phyloP scores from a whole-genome alignment of 2,888 invertebrate genomes.

The Scaptodrosophila latifasciaeformis region DNA sequence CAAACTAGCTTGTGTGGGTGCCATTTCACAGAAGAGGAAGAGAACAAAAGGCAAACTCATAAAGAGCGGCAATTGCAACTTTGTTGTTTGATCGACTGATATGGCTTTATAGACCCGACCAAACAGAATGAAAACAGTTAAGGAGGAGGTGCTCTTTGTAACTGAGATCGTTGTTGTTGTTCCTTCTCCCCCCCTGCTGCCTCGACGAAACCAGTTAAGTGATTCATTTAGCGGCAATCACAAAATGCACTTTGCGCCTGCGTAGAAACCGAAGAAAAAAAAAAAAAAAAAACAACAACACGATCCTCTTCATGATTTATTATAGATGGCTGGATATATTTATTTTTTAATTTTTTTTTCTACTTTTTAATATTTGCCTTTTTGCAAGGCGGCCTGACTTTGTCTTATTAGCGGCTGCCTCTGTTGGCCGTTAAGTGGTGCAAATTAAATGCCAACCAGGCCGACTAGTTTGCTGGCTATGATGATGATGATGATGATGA shows the following conservation, averaged over 20 bases:
- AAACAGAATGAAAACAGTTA: constrained; percentile 22
- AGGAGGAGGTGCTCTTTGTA: constrained; percentile 25
- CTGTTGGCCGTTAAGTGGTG: constrained; percentile 40
- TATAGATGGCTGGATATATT: constrained; percentile 37
- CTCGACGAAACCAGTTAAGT: constrained; percentile 48
- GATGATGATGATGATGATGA: neutral
- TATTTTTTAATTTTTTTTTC: no score
- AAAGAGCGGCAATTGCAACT: constrained; percentile 39
- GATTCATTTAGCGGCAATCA: constrained; percentile 67
- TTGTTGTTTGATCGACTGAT: constrained; percentile 30
- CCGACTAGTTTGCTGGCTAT: neutral
- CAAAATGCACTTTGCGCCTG: constrained; percentile 59
- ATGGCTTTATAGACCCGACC: constrained; percentile 62
- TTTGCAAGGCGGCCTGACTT: constrained; percentile 16
- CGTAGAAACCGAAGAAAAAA: no score
- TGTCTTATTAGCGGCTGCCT: constrained; percentile 8
- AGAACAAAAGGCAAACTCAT: neutral
- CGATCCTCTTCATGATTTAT: constrained; percentile 53
- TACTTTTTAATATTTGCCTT: constrained; percentile 43
- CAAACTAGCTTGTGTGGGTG: no score
- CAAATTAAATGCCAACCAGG: constrained; percentile 46
- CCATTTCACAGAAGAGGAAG: no score
- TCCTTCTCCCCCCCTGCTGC: neutral
- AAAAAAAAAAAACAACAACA: no score
- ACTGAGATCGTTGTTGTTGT: constrained; percentile 3